These are phyloP conservation scores for Lepidurus packardi DNA, from an alignment of 1,140 invertebrate species.

Conservation along the genomic window DNA sequence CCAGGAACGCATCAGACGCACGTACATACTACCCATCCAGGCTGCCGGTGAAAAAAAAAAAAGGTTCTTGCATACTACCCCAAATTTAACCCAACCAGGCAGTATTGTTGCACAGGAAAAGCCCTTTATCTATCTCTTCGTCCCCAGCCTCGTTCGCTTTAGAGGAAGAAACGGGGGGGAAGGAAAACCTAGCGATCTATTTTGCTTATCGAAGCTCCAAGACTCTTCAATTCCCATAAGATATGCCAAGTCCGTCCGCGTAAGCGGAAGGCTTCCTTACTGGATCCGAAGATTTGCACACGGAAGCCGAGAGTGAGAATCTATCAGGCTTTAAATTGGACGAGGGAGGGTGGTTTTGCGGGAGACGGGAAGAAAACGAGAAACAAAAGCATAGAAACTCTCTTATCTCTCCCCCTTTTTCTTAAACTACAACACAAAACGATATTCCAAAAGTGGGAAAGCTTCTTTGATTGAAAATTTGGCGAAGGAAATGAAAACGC, in stretches of 20 bases:
- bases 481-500: not conserved
- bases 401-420: not conserved
- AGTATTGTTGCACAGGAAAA: not conserved
- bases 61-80: not conserved
- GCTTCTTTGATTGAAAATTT: not conserved
- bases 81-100: not conserved
- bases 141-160: not conserved
- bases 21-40: not conserved
- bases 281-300: slow-evolving; percentile 11
- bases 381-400: not conserved
- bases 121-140: not conserved
- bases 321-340: not conserved
- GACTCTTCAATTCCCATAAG: slow-evolving; percentile 17
- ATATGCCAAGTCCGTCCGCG: not conserved
- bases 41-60: not conserved
- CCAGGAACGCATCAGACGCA: not conserved
- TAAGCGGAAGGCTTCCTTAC: not conserved
- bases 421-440: not conserved
- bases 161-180: not conserved
- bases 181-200: not conserved
- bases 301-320: slow-evolving; percentile 8
- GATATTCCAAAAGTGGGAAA: not conserved
- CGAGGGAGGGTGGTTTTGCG: not conserved
- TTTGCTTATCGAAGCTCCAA: not conserved
- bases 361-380: not conserved